These are phyloP conservation scores for Cheilosia urbana DNA, from an alignment of 2,888 invertebrate genomes.

Conservation along the genomic window DNA sequence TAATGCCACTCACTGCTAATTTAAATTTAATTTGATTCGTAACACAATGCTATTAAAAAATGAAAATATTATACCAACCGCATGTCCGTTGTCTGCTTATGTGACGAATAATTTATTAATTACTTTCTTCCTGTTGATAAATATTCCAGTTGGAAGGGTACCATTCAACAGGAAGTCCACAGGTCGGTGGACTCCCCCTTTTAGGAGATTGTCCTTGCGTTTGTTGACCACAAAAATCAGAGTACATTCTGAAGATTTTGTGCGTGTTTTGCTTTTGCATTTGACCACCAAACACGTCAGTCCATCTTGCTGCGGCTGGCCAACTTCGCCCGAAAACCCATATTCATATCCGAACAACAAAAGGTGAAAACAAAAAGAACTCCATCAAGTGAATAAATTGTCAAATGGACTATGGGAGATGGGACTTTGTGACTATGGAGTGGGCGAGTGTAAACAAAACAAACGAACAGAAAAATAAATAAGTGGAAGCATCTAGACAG, in stretches of 20 bases:
- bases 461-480: neutral
- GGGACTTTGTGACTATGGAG: neutral
- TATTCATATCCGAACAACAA: neutral
- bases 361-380: conserved; percentile 19
- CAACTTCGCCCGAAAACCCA: conserved; percentile 23
- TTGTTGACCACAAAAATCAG: conserved; percentile 42
- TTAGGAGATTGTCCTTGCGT: conserved; percentile 18
- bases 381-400: conserved; percentile 35
- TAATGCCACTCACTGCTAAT: neutral
- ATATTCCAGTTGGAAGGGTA: conserved; percentile 14
- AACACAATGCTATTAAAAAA: neutral
- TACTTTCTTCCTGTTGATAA: conserved; percentile 29
- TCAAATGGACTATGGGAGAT: conserved; percentile 25
- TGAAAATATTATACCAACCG: too few species aligned
- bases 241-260: conserved; percentile 1
- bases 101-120: conserved; percentile 21
- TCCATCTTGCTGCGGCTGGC: conserved; percentile 26
- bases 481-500: conserved; percentile 36
- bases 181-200: neutral
- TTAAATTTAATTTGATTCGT: neutral
- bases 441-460: conserved; percentile 12
- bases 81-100: neutral
- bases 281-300: conserved; percentile 28
- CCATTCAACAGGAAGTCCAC: conserved; percentile 25
- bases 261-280: conserved; percentile 1